Percentiles rank a stretch among this genome's conserved stretches.
phyloP scores from a whole-genome alignment of 1,140 invertebrate genomes.

The Sycophaga agraensis region DNA sequence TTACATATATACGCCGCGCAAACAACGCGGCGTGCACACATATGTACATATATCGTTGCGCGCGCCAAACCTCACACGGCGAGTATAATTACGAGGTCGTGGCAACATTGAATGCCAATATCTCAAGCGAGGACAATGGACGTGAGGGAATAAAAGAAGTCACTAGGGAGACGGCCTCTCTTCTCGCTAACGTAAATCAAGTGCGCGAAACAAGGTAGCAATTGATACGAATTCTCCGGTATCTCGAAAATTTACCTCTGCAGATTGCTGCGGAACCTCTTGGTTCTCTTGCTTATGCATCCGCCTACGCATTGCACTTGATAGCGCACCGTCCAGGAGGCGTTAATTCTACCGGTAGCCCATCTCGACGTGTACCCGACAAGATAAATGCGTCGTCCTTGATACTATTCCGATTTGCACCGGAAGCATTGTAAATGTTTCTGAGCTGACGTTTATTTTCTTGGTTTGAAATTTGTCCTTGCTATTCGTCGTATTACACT shows the following conservation, averaged over 20 bases:
- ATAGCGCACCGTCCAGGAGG: neutral
- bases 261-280: neutral
- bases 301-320: constrained; percentile 1
- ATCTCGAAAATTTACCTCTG: constrained; percentile 10
- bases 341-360: constrained; percentile 13
- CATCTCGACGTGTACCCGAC: neutral
- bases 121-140: no score
- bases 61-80: no score
- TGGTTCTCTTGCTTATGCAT: no score
- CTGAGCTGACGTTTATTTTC: neutral
- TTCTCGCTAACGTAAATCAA: neutral
- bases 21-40: no score
- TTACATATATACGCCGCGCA: no score
- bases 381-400: neutral
- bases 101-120: no score
- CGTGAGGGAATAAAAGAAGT: no score
- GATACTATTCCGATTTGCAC: neutral
- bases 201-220: neutral
- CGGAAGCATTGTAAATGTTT: constrained; percentile 3
- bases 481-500: no score
- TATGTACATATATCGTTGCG: no score
- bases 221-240: constrained; percentile 6
- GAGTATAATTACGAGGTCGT: no score
- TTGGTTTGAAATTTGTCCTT: neutral
- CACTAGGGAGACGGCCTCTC: no score